Percentiles rank a stretch among this genome's conserved stretches.
phyloP scores from a whole-genome alignment of 2,797 vertebrate genomes.

The Rachycentron canadum region DNA sequence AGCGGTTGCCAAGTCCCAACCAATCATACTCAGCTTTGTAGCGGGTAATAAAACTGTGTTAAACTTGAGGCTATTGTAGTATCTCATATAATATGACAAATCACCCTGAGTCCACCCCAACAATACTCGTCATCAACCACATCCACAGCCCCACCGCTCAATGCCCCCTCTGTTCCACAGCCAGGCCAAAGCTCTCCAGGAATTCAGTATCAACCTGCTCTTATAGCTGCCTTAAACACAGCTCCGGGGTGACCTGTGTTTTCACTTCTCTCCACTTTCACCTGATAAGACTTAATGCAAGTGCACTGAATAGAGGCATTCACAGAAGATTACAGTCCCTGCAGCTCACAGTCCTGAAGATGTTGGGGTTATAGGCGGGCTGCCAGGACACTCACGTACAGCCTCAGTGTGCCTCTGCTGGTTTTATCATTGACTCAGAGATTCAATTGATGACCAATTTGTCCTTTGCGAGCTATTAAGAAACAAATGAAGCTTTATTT shows the following conservation, averaged over 20 bases:
- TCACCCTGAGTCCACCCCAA: slow-evolving; percentile 2
- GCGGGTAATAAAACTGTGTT: background rate
- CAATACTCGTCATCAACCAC: slow-evolving; percentile 38
- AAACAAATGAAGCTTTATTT: background rate
- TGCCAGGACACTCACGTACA: slow-evolving; percentile 20
- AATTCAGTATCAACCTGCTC: slow-evolving; percentile 75
- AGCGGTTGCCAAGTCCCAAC: too few relatives aligned
- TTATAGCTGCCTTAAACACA: slow-evolving; percentile 59
- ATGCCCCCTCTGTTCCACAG: slow-evolving; percentile 72
- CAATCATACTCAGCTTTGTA: too few relatives aligned
- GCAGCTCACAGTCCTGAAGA: slow-evolving; percentile 30
- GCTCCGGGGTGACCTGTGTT: slow-evolving; percentile 63
- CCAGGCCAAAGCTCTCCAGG: slow-evolving; percentile 69
- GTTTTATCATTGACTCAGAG: background rate
- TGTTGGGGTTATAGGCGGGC: slow-evolving; percentile 13
- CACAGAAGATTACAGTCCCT: slow-evolving; percentile 49
- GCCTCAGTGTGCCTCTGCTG: background rate
- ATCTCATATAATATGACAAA: background rate
- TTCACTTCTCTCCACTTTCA: slow-evolving; percentile 72
- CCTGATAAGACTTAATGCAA: slow-evolving; percentile 64
- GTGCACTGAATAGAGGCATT: slow-evolving; percentile 67
- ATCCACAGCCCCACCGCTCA: slow-evolving; percentile 50
- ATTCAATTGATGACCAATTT: background rate
- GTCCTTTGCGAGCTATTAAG: background rate
- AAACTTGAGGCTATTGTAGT: background rate